phyloP scores from a whole-genome alignment of 1,140 invertebrate genomes.

The Bradynema listronoti region DNA sequence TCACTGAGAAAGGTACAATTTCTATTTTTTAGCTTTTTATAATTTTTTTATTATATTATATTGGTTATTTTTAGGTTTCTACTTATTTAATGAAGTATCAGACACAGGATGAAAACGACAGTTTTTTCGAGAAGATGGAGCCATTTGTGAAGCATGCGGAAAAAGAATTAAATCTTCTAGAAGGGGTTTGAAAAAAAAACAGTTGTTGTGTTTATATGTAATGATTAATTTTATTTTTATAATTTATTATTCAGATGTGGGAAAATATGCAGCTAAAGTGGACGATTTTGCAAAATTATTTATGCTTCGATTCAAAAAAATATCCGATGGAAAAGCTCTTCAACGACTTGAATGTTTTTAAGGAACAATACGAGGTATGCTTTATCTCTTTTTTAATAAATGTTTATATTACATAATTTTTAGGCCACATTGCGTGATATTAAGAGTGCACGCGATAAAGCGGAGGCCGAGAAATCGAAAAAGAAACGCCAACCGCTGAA shows the following conservation, averaged over 20 bases:
- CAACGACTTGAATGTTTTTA: conserved; percentile 22
- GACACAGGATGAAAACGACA: conserved; percentile 30
- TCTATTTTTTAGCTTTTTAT: not conserved
- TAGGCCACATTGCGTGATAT: conserved; percentile 28
- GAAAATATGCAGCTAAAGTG: conserved; percentile 36
- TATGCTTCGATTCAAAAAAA: conserved; percentile 40
- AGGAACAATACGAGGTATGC: conserved; percentile 30
- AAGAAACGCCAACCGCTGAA: conserved; percentile 23
- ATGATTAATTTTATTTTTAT: conserved; percentile 14
- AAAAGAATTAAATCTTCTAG: conserved; percentile 28
- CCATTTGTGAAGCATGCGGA: conserved; percentile 25
- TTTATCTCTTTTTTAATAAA: conserved; percentile 6
- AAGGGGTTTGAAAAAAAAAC: no score
- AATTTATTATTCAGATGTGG: conserved; percentile 26
- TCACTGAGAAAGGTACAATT: conserved; percentile 21
- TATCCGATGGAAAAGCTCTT: conserved; percentile 39
- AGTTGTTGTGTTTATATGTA: no score
- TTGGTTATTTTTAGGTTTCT: conserved; percentile 17
- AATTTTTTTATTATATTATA: not conserved
- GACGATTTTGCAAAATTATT: conserved; percentile 20
- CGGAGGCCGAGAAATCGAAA: conserved; percentile 12
- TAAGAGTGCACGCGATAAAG: not conserved
- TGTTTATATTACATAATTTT: conserved; percentile 12
- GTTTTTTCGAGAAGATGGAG: conserved; percentile 31
- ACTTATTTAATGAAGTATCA: conserved; percentile 25